Percentiles rank a stretch among this genome's conserved stretches.
phyloP scores from a whole-genome alignment of 2,113 vertebrate species.

The Junco hyemalis region DNA sequence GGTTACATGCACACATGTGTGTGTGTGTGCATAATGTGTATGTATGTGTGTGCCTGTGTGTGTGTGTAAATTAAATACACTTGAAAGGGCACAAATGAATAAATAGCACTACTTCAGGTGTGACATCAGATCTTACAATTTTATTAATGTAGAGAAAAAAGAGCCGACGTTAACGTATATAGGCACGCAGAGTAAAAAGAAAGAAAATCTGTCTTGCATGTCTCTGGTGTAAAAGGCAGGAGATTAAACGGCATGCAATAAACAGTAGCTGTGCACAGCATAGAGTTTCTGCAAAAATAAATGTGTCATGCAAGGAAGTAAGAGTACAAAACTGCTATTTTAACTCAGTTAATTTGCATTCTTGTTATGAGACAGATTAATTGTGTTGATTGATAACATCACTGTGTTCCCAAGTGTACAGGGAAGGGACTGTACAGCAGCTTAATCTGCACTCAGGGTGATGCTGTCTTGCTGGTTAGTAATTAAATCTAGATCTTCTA shows the following conservation, averaged over 20 bases:
- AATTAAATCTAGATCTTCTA: background rate
- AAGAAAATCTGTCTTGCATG: background rate
- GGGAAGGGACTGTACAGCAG: background rate
- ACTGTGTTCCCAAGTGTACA: background rate
- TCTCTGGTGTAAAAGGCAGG: background rate
- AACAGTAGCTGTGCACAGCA: background rate
- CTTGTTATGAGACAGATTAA: background rate
- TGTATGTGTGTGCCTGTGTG: too few relatives aligned
- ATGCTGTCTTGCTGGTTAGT: background rate
- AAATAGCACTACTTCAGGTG: background rate
- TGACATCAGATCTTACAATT: background rate
- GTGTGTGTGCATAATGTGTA: too few relatives aligned
- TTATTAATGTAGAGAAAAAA: background rate
- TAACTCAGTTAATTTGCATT: background rate
- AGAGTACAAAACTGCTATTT: background rate
- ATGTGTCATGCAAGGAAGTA: background rate
- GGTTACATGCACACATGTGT: background rate
- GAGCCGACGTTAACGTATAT: background rate
- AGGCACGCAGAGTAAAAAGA: background rate
- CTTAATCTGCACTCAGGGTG: background rate
- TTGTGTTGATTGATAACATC: constrained; percentile 10
- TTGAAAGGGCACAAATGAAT: background rate
- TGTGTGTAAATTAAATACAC: background rate
- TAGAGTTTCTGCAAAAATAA: background rate
- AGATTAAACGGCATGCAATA: background rate